Percentiles rank a stretch among this genome's conserved stretches.
Evolutionary conservation across 2,888 invertebrate species (phyloP).

Genomic region (Antheraea assamensis): DNA sequence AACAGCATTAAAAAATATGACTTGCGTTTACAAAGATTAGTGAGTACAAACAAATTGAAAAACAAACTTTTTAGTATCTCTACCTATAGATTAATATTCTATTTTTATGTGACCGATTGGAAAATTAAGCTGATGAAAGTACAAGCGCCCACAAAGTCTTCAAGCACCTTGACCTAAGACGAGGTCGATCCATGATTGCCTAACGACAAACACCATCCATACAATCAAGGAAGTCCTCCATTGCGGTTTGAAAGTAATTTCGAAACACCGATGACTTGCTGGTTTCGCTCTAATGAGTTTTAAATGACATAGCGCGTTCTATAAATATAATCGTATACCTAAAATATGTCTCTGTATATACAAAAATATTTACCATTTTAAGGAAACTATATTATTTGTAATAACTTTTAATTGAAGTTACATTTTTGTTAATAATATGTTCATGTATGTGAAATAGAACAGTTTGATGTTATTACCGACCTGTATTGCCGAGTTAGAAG

Average conservation of each 20-base stretch:
- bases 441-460: background rate
- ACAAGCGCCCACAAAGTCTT: background rate
- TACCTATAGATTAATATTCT: background rate
- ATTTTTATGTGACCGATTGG: background rate
- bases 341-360: background rate
- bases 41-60: too few relatives aligned
- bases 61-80: too few relatives aligned
- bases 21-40: background rate
- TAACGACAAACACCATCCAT: background rate
- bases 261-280: background rate
- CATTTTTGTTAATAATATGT: background rate
- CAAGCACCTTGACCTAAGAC: background rate
- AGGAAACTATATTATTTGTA: background rate
- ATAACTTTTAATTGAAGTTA: background rate
- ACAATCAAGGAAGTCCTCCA: constrained; percentile 5
- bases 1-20: background rate
- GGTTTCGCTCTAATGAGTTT: constrained; percentile 21
- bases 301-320: constrained; percentile 17
- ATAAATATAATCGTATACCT: background rate
- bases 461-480: background rate
- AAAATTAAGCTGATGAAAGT: background rate
- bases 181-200: background rate
- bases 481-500: background rate
- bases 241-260: constrained; percentile 13
- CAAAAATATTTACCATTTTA: background rate